Evolutionary conservation across 2,797 vertebrate genomes (phyloP), one percentile per base, ranked within the genome.

Genomic region (Australoheros facetus): DNA sequence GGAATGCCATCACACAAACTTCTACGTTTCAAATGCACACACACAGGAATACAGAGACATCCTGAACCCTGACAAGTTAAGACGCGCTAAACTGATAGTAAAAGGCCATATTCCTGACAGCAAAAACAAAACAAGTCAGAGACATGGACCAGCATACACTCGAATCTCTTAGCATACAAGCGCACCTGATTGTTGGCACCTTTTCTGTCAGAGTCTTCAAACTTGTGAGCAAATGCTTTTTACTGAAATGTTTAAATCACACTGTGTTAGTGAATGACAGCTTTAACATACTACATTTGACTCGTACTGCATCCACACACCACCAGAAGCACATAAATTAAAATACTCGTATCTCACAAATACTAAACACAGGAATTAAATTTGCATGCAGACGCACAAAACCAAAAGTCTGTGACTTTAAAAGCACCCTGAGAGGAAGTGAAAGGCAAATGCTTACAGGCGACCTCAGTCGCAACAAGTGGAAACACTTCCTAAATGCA

Each of bases 21-120:
- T 59, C 32, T 53, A 54, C 1, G 21, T 84, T 80, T 62, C 59
- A 60, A 62, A 77, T 39, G 58, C 58, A 79, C 82, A 56, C 73
- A 55, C 21, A 28, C 11, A 58, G 42, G 78, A 9, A 77, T 69
- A 70, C 77, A 70, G 45, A 70, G 51, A 32, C 62, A 77, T 80
- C 28, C 79, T 64, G 78, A 81, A 86, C 77, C 57, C 30, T 26
- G 53, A 85, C 91, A 82, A 85, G 89, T 93, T 88, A 77, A 80
- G 86, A 89, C 89, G 7, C 7, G 86, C 79, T 84, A 54, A 23
- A 26, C 73, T 79, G 26, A 83, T 64, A 64, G 7, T 53, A 54
- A 66, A 37, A 62, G 3, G 77, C 78, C 11, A 48, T 81, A 56
- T 55, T 34, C 23, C 75, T 76, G 56, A 83, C n/a, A 82, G 60